Evolutionary conservation across 2,797 vertebrate genomes (phyloP).

Genomic region (Chrysocyon brachyurus): DNA sequence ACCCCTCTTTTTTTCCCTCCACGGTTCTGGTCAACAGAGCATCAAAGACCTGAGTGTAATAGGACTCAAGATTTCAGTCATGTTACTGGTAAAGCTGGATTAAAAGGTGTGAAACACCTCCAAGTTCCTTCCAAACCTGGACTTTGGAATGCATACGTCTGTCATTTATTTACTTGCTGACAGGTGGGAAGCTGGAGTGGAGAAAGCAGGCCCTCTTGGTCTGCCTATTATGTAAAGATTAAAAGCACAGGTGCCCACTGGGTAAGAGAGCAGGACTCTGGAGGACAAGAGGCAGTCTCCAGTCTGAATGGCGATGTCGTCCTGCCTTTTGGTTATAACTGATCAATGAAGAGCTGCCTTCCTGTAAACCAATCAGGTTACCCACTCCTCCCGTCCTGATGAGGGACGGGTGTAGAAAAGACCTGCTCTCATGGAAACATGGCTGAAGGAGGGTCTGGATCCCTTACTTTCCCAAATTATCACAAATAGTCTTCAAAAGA

Average conservation of each 20-base stretch:
- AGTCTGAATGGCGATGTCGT: background rate
- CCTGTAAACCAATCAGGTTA: background rate
- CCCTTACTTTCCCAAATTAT: background rate
- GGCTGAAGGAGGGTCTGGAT: background rate
- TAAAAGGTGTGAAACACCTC: background rate
- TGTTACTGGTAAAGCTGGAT: background rate
- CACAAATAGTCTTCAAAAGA: background rate
- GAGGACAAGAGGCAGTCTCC: background rate
- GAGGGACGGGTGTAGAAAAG: background rate
- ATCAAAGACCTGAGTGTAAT: background rate
- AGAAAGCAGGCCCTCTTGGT: background rate
- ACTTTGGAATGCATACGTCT: background rate
- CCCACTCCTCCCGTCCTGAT: background rate
- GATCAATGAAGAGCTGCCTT: background rate
- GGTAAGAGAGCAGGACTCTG: background rate
- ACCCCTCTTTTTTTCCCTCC: background rate
- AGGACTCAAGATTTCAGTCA: background rate
- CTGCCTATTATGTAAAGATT: background rate
- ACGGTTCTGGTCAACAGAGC: background rate
- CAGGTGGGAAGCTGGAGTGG: background rate
- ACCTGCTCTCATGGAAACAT: background rate
- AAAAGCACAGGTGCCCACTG: background rate
- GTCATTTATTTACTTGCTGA: background rate
- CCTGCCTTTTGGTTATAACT: background rate
- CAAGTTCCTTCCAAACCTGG: background rate